Percentiles rank a stretch among this genome's conserved stretches.
phyloP scores from a whole-genome alignment of 2,113 vertebrate genomes.

The Synodontis membranacea region DNA sequence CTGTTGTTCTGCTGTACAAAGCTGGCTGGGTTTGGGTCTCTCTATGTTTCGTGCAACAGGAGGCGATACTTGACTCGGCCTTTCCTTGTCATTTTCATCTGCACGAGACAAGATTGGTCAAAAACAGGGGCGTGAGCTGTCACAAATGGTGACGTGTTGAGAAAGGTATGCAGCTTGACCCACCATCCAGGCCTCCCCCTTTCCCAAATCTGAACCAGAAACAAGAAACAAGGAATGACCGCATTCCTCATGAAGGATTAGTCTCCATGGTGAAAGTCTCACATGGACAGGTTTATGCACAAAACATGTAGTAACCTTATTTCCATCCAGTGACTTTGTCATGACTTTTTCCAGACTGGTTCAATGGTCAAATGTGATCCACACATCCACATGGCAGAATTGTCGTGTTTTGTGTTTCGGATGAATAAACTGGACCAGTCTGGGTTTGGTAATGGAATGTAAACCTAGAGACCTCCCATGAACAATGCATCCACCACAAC shows the following conservation, averaged over 20 bases:
- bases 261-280: slow-evolving; percentile 60
- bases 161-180: slow-evolving; percentile 49
- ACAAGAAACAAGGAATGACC: slow-evolving; percentile 39
- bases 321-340: background rate
- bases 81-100: slow-evolving; percentile 52
- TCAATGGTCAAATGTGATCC: slow-evolving; percentile 42
- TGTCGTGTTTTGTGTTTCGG: slow-evolving; percentile 47
- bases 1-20: slow-evolving; percentile 5
- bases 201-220: slow-evolving; percentile 7
- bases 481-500: background rate
- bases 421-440: slow-evolving; percentile 47
- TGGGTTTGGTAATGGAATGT: slow-evolving; percentile 25
- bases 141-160: slow-evolving; percentile 63
- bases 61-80: slow-evolving; percentile 14
- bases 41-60: too few relatives aligned
- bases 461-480: slow-evolving; percentile 48
- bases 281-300: slow-evolving; percentile 50
- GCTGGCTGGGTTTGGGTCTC: slow-evolving; percentile 46
- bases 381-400: background rate
- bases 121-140: slow-evolving; percentile 66
- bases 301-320: background rate
- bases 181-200: slow-evolving; percentile 28
- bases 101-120: slow-evolving; percentile 63
- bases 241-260: slow-evolving; percentile 63
- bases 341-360: slow-evolving; percentile 47